Base-by-base conservation (phyloP, 2,797 vertebrate species). In the Cossypha caffra region DNA sequence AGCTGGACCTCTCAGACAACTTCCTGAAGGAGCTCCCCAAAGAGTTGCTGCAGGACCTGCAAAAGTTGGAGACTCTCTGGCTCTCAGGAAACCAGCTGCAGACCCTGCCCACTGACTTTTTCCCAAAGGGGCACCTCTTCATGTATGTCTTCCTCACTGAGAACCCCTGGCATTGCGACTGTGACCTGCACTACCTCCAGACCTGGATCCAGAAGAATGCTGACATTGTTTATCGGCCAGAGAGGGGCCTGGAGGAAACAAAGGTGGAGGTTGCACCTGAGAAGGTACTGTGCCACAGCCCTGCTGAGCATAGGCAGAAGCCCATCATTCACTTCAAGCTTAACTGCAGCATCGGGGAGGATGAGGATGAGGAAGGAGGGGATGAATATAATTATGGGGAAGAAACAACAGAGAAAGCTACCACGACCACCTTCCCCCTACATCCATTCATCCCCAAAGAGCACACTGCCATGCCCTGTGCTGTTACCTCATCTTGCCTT, bases 1-100 rank as follows among this genome's bases (percentile, higher is more conserved):
- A 98, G 52, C 98, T 99, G 97, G 99, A 99, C 93, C 98, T 99
- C 45, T 99, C 99, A 0, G 98, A 98, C 96, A 99, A 99, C 83
- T 94, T 97, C 92, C 97, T 99, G 85, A 98, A 99, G 96, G 98
- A 98, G 92, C 98, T 99, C 43, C 95, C 99, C 92, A 96, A 87
- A 24, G 98, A 87, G 35, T 98, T 99, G 79, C 98, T 98, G 4
- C 94, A 98, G 64, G 98, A 98, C 37, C 98, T 98, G 15, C 51
- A 98, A 3, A 79, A 96, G 6, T 96, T 98, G 88, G 98, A 99
- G 85, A 99, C 98, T 61, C 96, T 99, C 92, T 94, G 95, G 55
- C 97, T 99, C 92, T 98, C 98, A 2, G 98, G 98, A 37, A 98
- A 99, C 80, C 31, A 11, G 37, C 83, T 97, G 62, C 68, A 0